phyloP scores from a whole-genome alignment of 2,888 invertebrate genomes.

The Eudiplozoon nipponicum region DNA sequence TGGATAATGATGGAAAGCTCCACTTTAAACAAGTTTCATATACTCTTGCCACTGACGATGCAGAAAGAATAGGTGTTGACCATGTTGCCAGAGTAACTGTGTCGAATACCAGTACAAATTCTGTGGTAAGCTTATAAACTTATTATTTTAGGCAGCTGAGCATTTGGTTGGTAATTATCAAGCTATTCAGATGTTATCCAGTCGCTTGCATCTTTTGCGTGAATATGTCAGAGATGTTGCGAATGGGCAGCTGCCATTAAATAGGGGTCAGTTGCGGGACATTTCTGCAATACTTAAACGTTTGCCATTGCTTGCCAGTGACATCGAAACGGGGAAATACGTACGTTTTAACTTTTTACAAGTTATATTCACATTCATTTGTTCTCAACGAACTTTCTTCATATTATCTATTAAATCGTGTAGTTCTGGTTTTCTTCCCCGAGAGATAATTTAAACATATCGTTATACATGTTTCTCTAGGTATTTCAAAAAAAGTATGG shows the following conservation, averaged over 20 bases:
- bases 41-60: background rate
- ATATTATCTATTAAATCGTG: no score
- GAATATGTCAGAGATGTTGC: background rate
- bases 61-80: background rate
- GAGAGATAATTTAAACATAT: no score
- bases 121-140: no score
- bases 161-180: background rate
- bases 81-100: background rate
- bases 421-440: no score
- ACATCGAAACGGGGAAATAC: no score
- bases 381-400: no score
- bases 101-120: background rate
- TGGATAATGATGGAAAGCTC: background rate
- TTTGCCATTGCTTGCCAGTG: background rate
- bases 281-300: background rate
- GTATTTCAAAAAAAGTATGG: no score
- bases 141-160: slow-evolving; percentile 4
- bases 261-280: background rate
- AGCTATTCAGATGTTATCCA: background rate
- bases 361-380: no score
- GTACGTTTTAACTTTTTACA: no score
- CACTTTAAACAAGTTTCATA: background rate
- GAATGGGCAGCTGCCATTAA: background rate
- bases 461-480: no score
- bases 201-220: background rate